phyloP scores from a whole-genome alignment of 1,140 invertebrate genomes.

The Chironomus striatipennis region DNA sequence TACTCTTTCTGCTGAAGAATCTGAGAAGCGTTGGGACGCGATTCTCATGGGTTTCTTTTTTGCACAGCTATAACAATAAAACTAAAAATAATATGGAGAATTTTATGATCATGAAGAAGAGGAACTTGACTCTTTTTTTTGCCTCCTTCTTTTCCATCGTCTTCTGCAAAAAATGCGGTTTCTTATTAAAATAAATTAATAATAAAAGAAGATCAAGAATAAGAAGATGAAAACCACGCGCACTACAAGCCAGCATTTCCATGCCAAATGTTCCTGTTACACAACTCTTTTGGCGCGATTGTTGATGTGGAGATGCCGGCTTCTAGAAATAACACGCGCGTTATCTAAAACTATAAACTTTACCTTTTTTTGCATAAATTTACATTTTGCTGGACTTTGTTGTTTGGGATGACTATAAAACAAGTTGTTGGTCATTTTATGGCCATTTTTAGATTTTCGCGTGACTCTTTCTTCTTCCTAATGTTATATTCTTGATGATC shows the following conservation, averaged over 20 bases:
- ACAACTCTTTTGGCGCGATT: background rate
- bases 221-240: background rate
- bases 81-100: too few species aligned
- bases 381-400: background rate
- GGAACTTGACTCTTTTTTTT: background rate
- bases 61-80: too few species aligned
- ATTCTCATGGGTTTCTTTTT: too few species aligned
- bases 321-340: background rate
- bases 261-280: constrained; percentile 12
- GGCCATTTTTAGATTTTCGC: background rate
- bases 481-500: too few species aligned
- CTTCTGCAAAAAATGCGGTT: background rate
- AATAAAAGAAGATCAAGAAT: background rate
- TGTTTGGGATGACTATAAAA: background rate
- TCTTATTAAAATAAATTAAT: background rate
- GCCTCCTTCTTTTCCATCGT: background rate
- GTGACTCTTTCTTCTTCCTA: background rate
- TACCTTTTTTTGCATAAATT: background rate
- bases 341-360: background rate
- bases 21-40: too few species aligned
- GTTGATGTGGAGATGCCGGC: background rate
- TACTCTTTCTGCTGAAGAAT: too few species aligned
- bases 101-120: too few species aligned
- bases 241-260: background rate
- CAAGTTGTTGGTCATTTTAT: background rate